Evolutionary conservation across 2,888 invertebrate genomes (phyloP).

Genomic region (Hetaerina titia): DNA sequence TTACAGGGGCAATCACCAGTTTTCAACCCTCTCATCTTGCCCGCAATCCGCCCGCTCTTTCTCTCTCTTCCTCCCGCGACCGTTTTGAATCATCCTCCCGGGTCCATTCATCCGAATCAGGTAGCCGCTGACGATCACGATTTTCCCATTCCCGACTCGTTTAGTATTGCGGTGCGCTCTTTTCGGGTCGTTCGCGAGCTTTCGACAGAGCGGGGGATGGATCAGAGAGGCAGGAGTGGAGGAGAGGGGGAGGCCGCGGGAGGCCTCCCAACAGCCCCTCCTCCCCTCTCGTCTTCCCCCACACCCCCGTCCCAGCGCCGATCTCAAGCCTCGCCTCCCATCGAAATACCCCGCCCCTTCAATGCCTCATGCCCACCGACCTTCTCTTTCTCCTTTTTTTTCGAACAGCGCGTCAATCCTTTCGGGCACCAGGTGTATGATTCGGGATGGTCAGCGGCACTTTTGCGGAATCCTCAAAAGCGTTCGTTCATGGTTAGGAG

Average conservation of each 20-base stretch:
- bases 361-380: not conserved
- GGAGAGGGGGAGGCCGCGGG: too few species aligned
- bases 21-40: constrained; percentile 26
- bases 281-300: not conserved
- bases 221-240: not conserved
- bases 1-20: constrained; percentile 31
- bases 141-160: constrained; percentile 15
- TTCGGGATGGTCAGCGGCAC: not conserved
- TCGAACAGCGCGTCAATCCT: not conserved
- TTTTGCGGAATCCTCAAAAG: too few species aligned
- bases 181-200: not conserved
- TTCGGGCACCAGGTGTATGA: not conserved
- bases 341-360: not conserved
- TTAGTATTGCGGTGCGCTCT: constrained; percentile 1
- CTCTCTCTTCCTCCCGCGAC: not conserved
- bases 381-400: not conserved
- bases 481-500: too few species aligned
- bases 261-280: not conserved
- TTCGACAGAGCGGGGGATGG: not conserved
- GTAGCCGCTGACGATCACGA: constrained; percentile 21
- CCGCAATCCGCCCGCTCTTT: not conserved
- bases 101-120: constrained; percentile 27
- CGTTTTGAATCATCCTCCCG: not conserved
- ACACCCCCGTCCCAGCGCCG: not conserved
- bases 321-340: not conserved